Evolutionary conservation across 2,797 vertebrate species (phyloP).

Genomic region (Pangasius mekongensis): DNA sequence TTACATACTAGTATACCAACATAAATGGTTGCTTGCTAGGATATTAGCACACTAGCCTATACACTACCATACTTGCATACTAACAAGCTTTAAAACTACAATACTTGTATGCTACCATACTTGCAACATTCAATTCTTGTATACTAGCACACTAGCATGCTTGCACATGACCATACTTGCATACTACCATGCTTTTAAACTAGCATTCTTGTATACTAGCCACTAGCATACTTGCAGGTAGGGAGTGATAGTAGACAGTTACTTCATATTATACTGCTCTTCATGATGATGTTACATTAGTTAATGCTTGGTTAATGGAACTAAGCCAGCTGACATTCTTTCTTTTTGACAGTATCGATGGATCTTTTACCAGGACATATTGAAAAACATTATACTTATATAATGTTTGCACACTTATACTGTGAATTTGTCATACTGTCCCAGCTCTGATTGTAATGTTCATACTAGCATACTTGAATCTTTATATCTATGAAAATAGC

Average conservation of each 20-base stretch:
- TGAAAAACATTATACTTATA: not conserved
- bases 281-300: not conserved
- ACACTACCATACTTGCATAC: too few species aligned
- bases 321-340: not conserved
- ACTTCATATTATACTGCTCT: not conserved
- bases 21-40: too few species aligned
- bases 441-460: not conserved
- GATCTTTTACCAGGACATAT: not conserved
- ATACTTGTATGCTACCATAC: not conserved
- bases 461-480: not conserved
- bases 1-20: too few species aligned
- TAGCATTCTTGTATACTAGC: not conserved
- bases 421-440: not conserved
- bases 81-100: not conserved
- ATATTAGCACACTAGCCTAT: not conserved
- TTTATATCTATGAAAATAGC: not conserved
- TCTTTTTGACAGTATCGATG: not conserved
- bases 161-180: not conserved
- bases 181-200: not conserved
- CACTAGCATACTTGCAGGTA: not conserved
- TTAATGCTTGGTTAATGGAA: not conserved
- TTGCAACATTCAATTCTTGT: not conserved
- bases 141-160: not conserved
- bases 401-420: too few species aligned
- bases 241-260: not conserved